These are phyloP conservation scores for Pelodiscus sinensis DNA, from an alignment of 2,113 vertebrate genomes.

Conservation along the genomic window DNA sequence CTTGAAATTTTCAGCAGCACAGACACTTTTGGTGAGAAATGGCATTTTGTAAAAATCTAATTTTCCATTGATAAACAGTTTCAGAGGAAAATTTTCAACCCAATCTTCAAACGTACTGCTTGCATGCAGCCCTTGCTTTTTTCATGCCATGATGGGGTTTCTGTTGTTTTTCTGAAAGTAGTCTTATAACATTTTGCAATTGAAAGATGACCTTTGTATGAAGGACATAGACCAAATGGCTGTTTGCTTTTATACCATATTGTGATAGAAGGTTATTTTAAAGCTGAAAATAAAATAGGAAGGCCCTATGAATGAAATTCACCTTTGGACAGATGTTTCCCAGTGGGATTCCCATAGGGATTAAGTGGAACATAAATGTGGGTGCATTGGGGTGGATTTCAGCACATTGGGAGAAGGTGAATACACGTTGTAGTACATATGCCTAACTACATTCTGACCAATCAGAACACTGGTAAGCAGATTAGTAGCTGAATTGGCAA, in stretches of 20 bases:
- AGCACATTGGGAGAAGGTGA: background rate
- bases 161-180: conserved; percentile 16
- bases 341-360: background rate
- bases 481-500: background rate
- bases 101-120: conserved; percentile 24
- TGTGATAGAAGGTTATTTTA: background rate
- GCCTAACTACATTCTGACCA: background rate
- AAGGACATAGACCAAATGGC: background rate
- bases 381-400: background rate
- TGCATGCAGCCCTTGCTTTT: background rate
- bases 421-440: background rate
- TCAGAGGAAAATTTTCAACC: conserved; percentile 8
- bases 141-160: conserved; percentile 21
- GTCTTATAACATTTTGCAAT: background rate
- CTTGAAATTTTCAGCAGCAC: background rate
- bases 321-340: background rate
- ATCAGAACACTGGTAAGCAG: background rate
- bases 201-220: background rate
- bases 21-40: conserved; percentile 10
- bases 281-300: conserved; percentile 11
- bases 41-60: background rate
- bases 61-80: background rate
- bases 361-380: background rate
- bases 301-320: background rate
- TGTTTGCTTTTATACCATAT: background rate